Base-by-base conservation (phyloP, 2,113 vertebrate genomes). In the Diglossa brunneiventris region DNA sequence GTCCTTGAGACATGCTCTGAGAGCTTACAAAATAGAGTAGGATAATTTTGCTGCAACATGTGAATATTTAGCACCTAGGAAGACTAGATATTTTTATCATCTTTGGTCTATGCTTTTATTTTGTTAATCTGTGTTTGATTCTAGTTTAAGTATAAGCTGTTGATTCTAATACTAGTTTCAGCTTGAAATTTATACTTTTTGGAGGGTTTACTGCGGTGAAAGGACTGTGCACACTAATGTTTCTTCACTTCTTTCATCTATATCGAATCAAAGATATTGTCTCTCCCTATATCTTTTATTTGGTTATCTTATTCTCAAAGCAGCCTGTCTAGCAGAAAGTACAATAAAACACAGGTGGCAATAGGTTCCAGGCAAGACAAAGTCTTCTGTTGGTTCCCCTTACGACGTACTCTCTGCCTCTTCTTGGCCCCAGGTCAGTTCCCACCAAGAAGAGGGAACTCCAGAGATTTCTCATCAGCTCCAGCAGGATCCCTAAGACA, bases 311-410 rank as follows among this genome's bases (percentile, higher is more conserved):
- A 24, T 46, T 79, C 58, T 90, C 8, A 3, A 39, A 62, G 53
- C 22, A 79, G 7, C 6, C 44, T 87, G 35, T 70, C 28, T 75
- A 15, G 26, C 31, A 92, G 55, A 53, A 83, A n/a, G 24, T 68
- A 10, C 11, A 46, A 24, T 2, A 50, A 49, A n/a, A 42, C 1
- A 0, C 7, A 13, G 13, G 10, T 19, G 15, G 27, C 15, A 17
- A 26, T 22, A 53, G 6, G 8, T 72, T 87, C 9, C 14, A 82
- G 33, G 37, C 11, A 76, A 83, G 69, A 41, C 21, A 30, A 33
- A 67, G 18, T 30, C 15, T 78, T 72, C 35, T 56, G 19, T 2
- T 63, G 5, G 14, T 30, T 87, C 19, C 9, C 9, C 7, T 22
- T 41, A 20, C 2, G 7, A 19, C 6, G 3, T 19, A 33, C 5